Evolutionary conservation across 2,888 invertebrate species (phyloP), one percentile per base, ranked within the genome.

Genomic region (Drosophila mulleri): DNA sequence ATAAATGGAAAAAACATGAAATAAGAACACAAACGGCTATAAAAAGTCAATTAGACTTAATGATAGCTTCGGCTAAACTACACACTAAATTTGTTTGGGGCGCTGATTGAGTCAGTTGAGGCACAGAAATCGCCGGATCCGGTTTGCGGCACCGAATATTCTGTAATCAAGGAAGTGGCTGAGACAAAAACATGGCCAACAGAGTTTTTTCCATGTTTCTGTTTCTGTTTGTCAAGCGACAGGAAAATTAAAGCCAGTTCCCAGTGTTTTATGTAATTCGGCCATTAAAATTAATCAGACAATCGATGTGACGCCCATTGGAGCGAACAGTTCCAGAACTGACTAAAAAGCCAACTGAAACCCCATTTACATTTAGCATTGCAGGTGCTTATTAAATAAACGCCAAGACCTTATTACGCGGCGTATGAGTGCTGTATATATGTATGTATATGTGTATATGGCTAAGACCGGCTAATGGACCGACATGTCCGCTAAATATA

Each of bases 1-100:
- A 18, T 56, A 66, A 50, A 52, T 32, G 20, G 54, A 26, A 54
- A 29, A 56, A 56, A 32, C 20, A 35, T 45, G 59, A 75, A 80
- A 80, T 54, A 65, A 78, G 80, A 75, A 87, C 80, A 74, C 69
- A 71, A 67, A 50, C 66, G 69, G 60, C 79, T 72, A 89, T 87
- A 87, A 87, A 83, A 83, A 83, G 82, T 77, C 88, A 84, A 89
- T 89, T 84, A 89, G 77, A 88, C 63, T 88, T 89, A 89, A 89
- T 89, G 82, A 89, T 89, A 88, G 88, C 80, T 72, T n/a, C 57
- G 59, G 67, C 71, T 82, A 82, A 87, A 77, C 70, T 61, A 71
- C 48, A 79, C 85, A 78, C 82, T 77, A 85, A 84, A 77, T 77
- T 73, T 64, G 67, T 83, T 72, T 78, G 75, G 66, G 67, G 12